These are phyloP conservation scores for Piezodorus guildinii DNA, from an alignment of 1,140 invertebrate species.

Conservation along the genomic window DNA sequence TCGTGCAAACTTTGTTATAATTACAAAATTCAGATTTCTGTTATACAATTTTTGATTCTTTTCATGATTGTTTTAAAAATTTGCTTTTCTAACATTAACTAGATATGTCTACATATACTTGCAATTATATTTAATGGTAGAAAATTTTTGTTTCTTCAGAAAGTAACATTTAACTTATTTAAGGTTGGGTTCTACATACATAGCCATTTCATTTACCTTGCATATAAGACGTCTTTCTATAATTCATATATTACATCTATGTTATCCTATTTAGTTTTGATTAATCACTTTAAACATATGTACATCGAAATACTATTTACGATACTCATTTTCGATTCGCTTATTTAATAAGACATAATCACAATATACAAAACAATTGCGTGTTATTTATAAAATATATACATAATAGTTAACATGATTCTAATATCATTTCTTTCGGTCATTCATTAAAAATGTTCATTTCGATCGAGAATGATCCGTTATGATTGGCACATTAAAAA, in stretches of 20 bases:
- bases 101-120: too few species aligned
- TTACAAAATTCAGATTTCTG: not conserved
- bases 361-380: constrained; percentile 13
- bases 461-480: not conserved
- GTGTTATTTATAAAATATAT: constrained; percentile 20
- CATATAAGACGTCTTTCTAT: not conserved
- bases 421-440: not conserved
- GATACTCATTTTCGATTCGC: constrained; percentile 14
- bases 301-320: constrained; percentile 21
- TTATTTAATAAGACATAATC: constrained; percentile 15
- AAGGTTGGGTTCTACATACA: not conserved
- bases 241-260: constrained; percentile 9
- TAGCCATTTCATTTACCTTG: not conserved
- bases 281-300: constrained; percentile 22
- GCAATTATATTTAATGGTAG: too few species aligned
- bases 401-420: constrained; percentile 15
- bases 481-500: constrained; percentile 14
- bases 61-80: too few species aligned
- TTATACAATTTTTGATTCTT: too few species aligned
- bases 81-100: too few species aligned
- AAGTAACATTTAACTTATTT: too few species aligned
- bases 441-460: constrained; percentile 8
- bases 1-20: not conserved
- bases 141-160: too few species aligned
- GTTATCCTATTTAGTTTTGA: constrained; percentile 19